Evolutionary conservation across 92 coral and sea anemone genomes (phyloP), one percentile per base, ranked within the genome.

Genomic region (Galaxea fascicularis): DNA sequence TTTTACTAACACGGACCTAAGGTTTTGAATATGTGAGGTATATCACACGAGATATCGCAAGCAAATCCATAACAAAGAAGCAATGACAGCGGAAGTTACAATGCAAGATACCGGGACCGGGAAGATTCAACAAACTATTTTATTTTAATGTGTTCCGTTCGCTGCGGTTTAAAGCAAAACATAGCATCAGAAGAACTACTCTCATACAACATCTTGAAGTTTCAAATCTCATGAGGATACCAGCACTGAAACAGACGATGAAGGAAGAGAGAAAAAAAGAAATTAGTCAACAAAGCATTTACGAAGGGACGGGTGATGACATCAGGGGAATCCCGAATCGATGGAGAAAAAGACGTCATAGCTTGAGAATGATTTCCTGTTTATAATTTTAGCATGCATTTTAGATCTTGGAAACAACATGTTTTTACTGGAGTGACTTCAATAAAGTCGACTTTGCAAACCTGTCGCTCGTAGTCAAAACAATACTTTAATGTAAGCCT

Each of bases 241-340:
- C 15, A 10, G 68, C 68, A 24, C 2, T 25, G 4, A 63, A n/a
- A n/a, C n/a, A n/a, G n/a, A n/a, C n/a, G 41, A 35, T 2, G 41
- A 35, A 35, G 6, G 41, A 35, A 35, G 41, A n/a, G 10, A n/a
- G 4, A 18, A 41, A 39, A 12, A 7, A 26, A 60, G 12, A 77
- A 41, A 31, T 1, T 41, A 13, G 57, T 21, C 57, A 21, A 24
- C 76, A 35, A 71, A 71, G 57, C 56, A 24, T 25, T 21, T 45
- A 22, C 0, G 26, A 44, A 21, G 30, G 16, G 22, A 45, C 6
- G 4, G 7, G 14, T 26, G 10, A 22, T 20, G 20, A 21, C 16
- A 30, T 49, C 3, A 28, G 75, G 84, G 75, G 84, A 79, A 66
- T 79, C 84, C 84, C 84, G 76, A 59, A 28, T 65, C 26, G 4